phyloP scores from a whole-genome alignment of 1,140 invertebrate genomes.

The Scaptomyza graminum region DNA sequence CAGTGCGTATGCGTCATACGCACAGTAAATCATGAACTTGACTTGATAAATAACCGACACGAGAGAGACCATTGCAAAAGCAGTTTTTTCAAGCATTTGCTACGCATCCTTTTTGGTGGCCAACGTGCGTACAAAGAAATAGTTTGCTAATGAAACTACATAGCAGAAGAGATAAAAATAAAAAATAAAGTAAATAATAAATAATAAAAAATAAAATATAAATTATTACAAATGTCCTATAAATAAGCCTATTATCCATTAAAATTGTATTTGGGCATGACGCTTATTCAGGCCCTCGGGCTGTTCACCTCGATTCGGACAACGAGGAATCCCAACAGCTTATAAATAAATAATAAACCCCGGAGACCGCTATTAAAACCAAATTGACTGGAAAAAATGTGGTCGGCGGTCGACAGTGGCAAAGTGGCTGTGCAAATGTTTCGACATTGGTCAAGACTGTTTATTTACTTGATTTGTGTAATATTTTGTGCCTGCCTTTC shows the following conservation, averaged over 20 bases:
- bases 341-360: constrained; percentile 64
- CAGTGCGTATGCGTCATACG: constrained; percentile 35
- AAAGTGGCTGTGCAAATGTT: constrained; percentile 55
- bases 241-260: neutral
- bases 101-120: constrained; percentile 2
- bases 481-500: constrained; percentile 38
- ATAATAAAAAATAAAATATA: neutral
- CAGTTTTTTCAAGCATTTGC: constrained; percentile 1
- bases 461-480: constrained; percentile 53
- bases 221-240: no score
- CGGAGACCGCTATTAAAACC: constrained; percentile 46
- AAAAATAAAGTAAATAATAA: no score
- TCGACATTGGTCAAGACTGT: constrained; percentile 52
- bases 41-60: constrained; percentile 36
- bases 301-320: constrained; percentile 4
- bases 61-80: constrained; percentile 14
- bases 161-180: neutral
- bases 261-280: neutral
- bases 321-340: constrained; percentile 20
- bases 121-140: constrained; percentile 2
- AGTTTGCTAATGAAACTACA: neutral
- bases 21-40: constrained; percentile 42
- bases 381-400: constrained; percentile 69
- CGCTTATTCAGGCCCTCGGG: neutral
- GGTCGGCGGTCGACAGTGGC: constrained; percentile 37